Evolutionary conservation across 1,140 invertebrate genomes (phyloP), one percentile per base, ranked within the genome.

Genomic region (Pogonomyrmex californicus): DNA sequence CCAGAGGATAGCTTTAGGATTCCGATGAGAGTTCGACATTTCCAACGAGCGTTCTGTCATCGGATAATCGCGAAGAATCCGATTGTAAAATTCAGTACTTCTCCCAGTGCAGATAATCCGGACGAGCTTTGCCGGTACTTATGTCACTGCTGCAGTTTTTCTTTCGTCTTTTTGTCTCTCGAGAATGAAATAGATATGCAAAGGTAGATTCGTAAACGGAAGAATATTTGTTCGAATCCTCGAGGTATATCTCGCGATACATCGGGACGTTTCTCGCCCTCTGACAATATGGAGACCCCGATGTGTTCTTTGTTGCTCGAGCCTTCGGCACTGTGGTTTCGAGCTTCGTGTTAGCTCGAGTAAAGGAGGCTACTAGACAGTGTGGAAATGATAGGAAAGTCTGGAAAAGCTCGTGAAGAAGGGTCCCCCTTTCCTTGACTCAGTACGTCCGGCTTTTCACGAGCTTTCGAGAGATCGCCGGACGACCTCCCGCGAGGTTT

Each of bases 401-500:
- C 82, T 85, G 71, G 62, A 44, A 44, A 85, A 85, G 73, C 82
- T 85, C 58, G 73, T 36, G 73, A 70, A 81, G 79, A 62, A 75
- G 68, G 41, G 71, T 85, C 60, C 82, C 76, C 71, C 65, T 73
- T 83, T 75, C 79, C 79, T 63, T 85, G 82, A 85, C 71, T 78
- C 77, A 30, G 66, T 86, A 66, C 62, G 76, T 58, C 62, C 60
- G 63, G 76, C 85, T 86, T 86, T 86, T 79, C 75, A 81, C 77
- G 76, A 79, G 77, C 85, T 86, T 86, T 83, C 85, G 68, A 75
- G 79, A 87, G 81, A 87, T 58, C 81, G 79, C 79, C 68, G 65
- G 70, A 87, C 62, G 86, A 71, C 66, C 76, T 63, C 79, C 81
- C 68, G 77, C 65, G 82, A 87, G 81, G 62, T 76, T 87, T 85